phyloP scores from a whole-genome alignment of 2,888 invertebrate genomes.

The Euphydryas editha region DNA sequence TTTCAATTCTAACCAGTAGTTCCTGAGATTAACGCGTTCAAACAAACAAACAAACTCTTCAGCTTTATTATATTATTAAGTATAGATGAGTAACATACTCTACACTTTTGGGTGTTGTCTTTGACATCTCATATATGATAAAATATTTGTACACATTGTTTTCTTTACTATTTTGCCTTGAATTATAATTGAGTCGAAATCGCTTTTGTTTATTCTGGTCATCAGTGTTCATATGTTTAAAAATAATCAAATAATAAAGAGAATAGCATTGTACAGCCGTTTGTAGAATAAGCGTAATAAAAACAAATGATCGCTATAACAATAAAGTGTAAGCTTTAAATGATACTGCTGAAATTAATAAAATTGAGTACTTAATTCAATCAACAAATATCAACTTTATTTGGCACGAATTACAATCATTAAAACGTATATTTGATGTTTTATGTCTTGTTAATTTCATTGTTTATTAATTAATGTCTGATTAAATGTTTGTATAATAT shows the following conservation, averaged over 20 bases:
- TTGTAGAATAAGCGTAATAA: constrained; percentile 21
- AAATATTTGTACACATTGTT: too few species aligned
- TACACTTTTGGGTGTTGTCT: too few species aligned
- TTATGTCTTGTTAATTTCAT: not conserved
- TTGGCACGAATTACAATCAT: not conserved
- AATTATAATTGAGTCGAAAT: too few species aligned
- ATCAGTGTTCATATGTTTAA: not conserved
- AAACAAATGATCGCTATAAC: constrained; percentile 28
- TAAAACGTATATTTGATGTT: not conserved
- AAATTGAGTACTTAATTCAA: constrained; percentile 20
- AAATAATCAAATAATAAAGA: constrained; percentile 1
- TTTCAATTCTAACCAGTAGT: too few species aligned
- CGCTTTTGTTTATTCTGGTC: too few species aligned
- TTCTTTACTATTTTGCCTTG: too few species aligned
- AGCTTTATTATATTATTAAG: too few species aligned
- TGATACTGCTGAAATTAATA: constrained; percentile 19
- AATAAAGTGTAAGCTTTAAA: constrained; percentile 20
- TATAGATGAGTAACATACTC: too few species aligned
- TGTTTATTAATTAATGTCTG: not conserved
- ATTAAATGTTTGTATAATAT: not conserved
- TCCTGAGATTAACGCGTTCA: too few species aligned
- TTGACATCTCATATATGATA: too few species aligned
- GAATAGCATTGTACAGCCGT: constrained; percentile 3
- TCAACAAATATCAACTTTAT: constrained; percentile 19
- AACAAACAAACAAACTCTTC: too few species aligned